A percentile compares a stretch with the other conserved stretches of the same genome.
Evolutionary conservation across 1,140 invertebrate genomes (phyloP).

Genomic region (Battus philenor): DNA sequence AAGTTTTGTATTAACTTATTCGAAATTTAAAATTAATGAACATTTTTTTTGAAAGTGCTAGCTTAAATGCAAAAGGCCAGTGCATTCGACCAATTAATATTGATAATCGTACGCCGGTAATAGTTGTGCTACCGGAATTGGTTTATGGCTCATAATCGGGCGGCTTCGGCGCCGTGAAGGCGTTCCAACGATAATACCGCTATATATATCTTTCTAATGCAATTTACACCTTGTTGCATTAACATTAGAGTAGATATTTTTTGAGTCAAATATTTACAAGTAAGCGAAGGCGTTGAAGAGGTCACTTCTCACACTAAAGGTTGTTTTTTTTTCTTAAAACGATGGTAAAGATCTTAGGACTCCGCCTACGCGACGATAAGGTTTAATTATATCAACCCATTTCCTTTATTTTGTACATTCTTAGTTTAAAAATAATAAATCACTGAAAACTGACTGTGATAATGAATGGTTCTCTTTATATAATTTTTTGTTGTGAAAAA

Average conservation of each 20-base stretch:
- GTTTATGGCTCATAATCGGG: conserved; percentile 68
- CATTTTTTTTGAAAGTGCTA: too few relatives aligned
- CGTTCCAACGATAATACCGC: conserved; percentile 33
- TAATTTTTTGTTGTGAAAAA: too few relatives aligned
- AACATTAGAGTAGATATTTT: conserved; percentile 7
- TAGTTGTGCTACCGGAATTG: conserved; percentile 66
- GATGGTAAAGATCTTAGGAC: conserved; percentile 35
- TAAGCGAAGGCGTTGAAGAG: conserved; percentile 20
- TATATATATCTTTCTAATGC: not conserved
- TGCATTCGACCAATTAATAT: conserved; percentile 35
- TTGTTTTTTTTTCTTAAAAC: conserved; percentile 49
- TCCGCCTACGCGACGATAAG: conserved; percentile 49
- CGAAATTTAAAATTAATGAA: too few relatives aligned
- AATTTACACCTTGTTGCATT: conserved; percentile 23
- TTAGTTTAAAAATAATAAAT: too few relatives aligned
- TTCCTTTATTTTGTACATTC: conserved; percentile 13
- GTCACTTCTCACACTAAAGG: conserved; percentile 56
- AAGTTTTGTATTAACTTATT: too few relatives aligned
- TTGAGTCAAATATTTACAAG: not conserved
- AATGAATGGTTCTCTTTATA: too few relatives aligned
- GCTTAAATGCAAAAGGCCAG: too few relatives aligned
- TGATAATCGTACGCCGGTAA: conserved; percentile 53
- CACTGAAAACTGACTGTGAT: too few relatives aligned
- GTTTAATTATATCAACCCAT: conserved; percentile 40
- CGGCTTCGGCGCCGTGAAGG: conserved; percentile 55